Conservation (phyloP, 2,113 vertebrate species). For the Terrapene triunguis region DNA sequence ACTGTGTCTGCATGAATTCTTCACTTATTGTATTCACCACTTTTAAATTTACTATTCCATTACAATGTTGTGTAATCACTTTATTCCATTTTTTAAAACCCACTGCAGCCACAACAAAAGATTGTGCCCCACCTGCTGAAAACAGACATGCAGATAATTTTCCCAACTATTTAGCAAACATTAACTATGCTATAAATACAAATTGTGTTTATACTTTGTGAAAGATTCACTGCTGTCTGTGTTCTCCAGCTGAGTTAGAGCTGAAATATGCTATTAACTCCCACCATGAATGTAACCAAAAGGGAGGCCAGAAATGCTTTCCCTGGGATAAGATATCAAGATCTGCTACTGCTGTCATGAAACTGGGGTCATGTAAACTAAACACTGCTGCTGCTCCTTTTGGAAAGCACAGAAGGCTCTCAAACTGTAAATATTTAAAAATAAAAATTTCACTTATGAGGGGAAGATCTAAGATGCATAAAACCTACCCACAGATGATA, state of each 20-base stretch:
- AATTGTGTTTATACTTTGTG: slow-evolving; percentile 80
- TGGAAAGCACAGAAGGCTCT: slow-evolving; percentile 74
- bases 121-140: slow-evolving; percentile 68
- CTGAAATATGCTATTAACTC: slow-evolving; percentile 79
- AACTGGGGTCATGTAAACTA: slow-evolving; percentile 81
- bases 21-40: slow-evolving; percentile 44
- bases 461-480: slow-evolving; percentile 54
- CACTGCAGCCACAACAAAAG: slow-evolving; percentile 67
- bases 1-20: slow-evolving; percentile 30
- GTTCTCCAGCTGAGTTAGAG: slow-evolving; percentile 71
- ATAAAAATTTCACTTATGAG: slow-evolving; percentile 48
- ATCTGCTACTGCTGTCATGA: slow-evolving; percentile 83
- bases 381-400: slow-evolving; percentile 74
- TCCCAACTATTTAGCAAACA: slow-evolving; percentile 81
- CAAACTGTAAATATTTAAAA: slow-evolving; percentile 76
- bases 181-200: slow-evolving; percentile 85
- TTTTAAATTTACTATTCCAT: slow-evolving; percentile 54
- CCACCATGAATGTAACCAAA: slow-evolving; percentile 75
- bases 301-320: slow-evolving; percentile 82
- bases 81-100: slow-evolving; percentile 59
- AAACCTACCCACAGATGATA: slow-evolving; percentile 65
- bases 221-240: slow-evolving; percentile 81
- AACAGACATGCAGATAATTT: slow-evolving; percentile 60
- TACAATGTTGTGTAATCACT: slow-evolving; percentile 36
- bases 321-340: slow-evolving; percentile 81